Percentiles rank a stretch among this genome's conserved stretches.
phyloP scores from a whole-genome alignment of 2,113 vertebrate genomes.

The Oncorhynchus clarkii region DNA sequence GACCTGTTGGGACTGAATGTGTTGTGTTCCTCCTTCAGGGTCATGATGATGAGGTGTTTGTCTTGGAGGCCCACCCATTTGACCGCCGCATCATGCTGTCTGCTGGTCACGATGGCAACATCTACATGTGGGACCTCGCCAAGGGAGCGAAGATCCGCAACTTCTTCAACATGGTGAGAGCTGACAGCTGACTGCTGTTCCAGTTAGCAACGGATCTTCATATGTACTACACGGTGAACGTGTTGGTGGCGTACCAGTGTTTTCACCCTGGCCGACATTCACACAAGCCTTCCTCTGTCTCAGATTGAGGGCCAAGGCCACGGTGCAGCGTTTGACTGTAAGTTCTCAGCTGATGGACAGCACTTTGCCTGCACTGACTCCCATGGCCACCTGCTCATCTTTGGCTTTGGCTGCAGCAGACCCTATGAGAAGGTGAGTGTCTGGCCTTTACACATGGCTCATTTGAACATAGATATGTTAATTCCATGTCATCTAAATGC shows the following conservation, averaged over 20 bases:
- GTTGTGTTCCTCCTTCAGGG: conserved; percentile 72
- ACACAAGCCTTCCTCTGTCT: background rate
- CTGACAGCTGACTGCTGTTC: background rate
- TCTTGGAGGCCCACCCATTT: conserved; percentile 94
- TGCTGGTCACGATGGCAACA: conserved; percentile 95
- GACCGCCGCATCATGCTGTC: conserved; percentile 96
- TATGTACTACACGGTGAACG: background rate
- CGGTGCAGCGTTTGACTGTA: conserved; percentile 96
- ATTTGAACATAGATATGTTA: background rate
- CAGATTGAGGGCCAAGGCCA: conserved; percentile 99
- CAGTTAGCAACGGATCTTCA: background rate
- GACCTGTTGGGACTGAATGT: background rate
- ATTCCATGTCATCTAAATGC: background rate
- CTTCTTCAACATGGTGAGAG: conserved; percentile 96
- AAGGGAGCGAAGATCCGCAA: conserved; percentile 94
- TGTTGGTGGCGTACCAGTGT: too few relatives aligned
- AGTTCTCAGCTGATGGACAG: conserved; percentile 95
- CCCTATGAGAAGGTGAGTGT: conserved; percentile 88
- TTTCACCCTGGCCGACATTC: background rate
- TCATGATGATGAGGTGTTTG: conserved; percentile 96
- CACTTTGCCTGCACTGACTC: conserved; percentile 98
- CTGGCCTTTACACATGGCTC: background rate
- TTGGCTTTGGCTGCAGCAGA: conserved; percentile 95
- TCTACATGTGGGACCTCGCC: conserved; percentile 94
- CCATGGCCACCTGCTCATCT: conserved; percentile 93